Percentiles rank a stretch among this genome's conserved stretches.
Evolutionary conservation across 2,797 vertebrate genomes (phyloP).

Genomic region (Sardinella longiceps): DNA sequence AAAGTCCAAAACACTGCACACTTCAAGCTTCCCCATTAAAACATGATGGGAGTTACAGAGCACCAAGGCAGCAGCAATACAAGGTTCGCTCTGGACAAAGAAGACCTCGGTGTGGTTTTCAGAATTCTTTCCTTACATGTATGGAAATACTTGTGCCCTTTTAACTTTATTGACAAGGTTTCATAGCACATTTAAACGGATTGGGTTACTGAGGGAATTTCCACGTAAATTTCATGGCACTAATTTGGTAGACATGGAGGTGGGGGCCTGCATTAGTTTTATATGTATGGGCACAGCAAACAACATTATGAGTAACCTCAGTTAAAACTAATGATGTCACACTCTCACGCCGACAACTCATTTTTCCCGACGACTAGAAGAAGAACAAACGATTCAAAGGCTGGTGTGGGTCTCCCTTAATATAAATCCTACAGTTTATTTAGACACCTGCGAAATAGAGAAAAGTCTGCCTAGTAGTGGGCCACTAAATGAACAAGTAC

Average conservation of each 20-base stretch:
- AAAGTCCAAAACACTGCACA: neutral
- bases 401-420: neutral
- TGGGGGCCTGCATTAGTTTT: neutral
- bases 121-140: constrained; percentile 18
- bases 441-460: neutral
- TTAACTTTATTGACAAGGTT: constrained; percentile 42
- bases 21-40: neutral
- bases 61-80: neutral
- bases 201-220: constrained; percentile 27
- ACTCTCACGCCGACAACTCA: neutral
- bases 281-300: neutral
- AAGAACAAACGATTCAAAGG: neutral
- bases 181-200: constrained; percentile 30
- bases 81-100: constrained; percentile 16
- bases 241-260: neutral
- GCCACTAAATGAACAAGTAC: neutral
- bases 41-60: neutral
- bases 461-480: too few relatives aligned
- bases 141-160: constrained; percentile 32
- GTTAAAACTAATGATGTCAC: neutral
- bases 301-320: neutral
- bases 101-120: constrained; percentile 12
- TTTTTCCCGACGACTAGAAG: neutral
- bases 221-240: constrained; percentile 21
- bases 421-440: neutral